Percentiles rank a stretch among this genome's conserved stretches.
Conservation (phyloP, 2,888 invertebrate genomes). For the Eueremaeus valkanovi region DNA sequence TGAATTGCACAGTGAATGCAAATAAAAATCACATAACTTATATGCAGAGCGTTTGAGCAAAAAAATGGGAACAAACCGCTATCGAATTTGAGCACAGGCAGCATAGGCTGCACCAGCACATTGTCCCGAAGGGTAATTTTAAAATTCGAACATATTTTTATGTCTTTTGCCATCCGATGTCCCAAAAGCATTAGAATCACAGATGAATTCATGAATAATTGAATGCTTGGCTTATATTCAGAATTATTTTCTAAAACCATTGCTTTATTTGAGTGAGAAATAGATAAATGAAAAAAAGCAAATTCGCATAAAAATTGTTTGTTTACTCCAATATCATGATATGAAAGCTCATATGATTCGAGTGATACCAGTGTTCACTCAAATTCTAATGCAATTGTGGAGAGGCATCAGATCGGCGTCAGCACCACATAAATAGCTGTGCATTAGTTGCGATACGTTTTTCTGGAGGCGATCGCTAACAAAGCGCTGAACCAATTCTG, state of each 20-base stretch:
- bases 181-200: conserved; percentile 18
- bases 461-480: neutral
- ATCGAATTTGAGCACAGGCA: neutral
- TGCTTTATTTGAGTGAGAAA: neutral
- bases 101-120: no score
- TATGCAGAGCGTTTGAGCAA: neutral
- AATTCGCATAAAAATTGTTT: conserved; percentile 9
- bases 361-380: neutral
- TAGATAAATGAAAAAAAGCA: neutral
- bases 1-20: neutral
- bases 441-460: neutral
- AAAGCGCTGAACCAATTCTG: neutral
- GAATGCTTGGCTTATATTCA: neutral
- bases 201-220: conserved; percentile 30
- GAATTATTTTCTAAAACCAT: neutral
- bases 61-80: neutral
- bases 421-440: neutral
- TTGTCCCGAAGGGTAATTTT: conserved; percentile 10
- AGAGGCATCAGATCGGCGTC: neutral
- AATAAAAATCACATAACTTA: conserved; percentile 13
- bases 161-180: conserved; percentile 19
- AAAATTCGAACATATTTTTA: conserved; percentile 21
- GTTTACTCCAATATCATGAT: neutral
- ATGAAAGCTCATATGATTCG: neutral
- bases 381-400: conserved; percentile 17